These are phyloP conservation scores for Erpetoichthys calabaricus DNA, from an alignment of 2,797 vertebrate species.

Conservation along the genomic window DNA sequence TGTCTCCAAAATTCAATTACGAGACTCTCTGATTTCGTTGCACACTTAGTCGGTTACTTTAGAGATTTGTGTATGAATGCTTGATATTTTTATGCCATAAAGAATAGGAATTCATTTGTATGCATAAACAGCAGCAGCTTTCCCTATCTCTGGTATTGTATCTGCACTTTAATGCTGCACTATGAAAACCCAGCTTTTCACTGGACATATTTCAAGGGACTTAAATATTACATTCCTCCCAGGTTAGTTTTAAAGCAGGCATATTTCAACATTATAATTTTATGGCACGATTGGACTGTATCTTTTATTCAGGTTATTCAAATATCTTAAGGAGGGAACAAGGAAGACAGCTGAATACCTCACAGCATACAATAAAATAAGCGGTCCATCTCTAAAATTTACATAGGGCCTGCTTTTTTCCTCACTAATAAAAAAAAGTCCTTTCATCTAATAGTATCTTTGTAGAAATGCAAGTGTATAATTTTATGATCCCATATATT, in stretches of 20 bases:
- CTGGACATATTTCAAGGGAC: conserved; percentile 35
- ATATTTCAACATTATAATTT: conserved; percentile 22
- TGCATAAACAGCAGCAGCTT: conserved; percentile 31
- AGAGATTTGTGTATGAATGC: conserved; percentile 37
- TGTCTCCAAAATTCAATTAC: too few species aligned
- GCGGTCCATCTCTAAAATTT: too few species aligned
- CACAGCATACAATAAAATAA: too few species aligned
- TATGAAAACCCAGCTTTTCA: conserved; percentile 30
- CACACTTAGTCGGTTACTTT: too few species aligned
- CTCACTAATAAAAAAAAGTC: too few species aligned
- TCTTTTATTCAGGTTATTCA: conserved; percentile 16
- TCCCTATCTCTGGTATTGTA: conserved; percentile 14
- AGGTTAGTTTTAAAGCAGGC: conserved; percentile 36
- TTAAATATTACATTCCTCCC: conserved; percentile 27
- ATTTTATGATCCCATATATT: too few species aligned
- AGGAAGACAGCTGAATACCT: conserved; percentile 11
- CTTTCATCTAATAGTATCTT: too few species aligned
- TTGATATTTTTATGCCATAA: conserved; percentile 35
- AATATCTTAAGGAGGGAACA: conserved; percentile 11
- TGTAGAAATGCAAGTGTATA: too few species aligned
- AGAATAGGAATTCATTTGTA: conserved; percentile 33
- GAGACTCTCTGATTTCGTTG: too few species aligned
- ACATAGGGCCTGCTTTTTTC: too few species aligned
- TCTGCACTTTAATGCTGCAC: conserved; percentile 32
- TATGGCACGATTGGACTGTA: conserved; percentile 13